These are phyloP conservation scores for Pygocentrus nattereri DNA, from an alignment of 2,797 vertebrate genomes.

Conservation along the genomic window DNA sequence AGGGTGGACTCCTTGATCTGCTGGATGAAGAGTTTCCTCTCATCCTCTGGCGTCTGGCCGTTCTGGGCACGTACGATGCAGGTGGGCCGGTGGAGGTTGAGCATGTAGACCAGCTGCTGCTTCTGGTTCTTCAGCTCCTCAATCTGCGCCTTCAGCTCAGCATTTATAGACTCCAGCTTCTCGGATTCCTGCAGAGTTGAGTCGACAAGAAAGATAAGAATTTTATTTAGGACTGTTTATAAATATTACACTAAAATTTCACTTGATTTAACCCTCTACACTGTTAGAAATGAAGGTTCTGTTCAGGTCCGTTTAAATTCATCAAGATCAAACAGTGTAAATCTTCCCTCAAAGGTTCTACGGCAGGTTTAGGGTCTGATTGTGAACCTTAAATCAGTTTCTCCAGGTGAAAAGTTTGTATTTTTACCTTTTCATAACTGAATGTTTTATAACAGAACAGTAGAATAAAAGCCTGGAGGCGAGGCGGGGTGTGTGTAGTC, in stretches of 20 bases:
- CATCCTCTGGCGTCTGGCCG: constrained; percentile 94
- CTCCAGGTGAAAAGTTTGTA: too few relatives aligned
- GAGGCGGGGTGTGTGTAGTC: too few relatives aligned
- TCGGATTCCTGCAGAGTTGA: constrained; percentile 87
- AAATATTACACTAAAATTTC: not conserved
- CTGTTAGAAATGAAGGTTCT: too few relatives aligned
- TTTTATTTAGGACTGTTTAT: not conserved
- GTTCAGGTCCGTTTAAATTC: too few relatives aligned
- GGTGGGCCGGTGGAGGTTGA: constrained; percentile 95
- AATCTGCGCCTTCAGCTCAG: constrained; percentile 94
- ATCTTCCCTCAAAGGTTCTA: too few relatives aligned
- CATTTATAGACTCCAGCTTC: constrained; percentile 93
- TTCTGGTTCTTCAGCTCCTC: constrained; percentile 97
- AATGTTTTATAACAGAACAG: too few relatives aligned
- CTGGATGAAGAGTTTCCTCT: constrained; percentile 95
- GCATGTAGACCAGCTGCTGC: constrained; percentile 98
- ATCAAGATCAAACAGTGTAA: too few relatives aligned
- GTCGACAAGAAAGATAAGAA: not conserved
- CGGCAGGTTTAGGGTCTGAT: too few relatives aligned
- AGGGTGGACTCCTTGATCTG: constrained; percentile 93
- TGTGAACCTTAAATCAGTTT: too few relatives aligned
- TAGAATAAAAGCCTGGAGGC: too few relatives aligned
- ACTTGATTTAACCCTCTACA: too few relatives aligned
- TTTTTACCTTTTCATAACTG: too few relatives aligned
- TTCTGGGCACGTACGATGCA: constrained; percentile 96